Evolutionary conservation across 2,113 vertebrate species (phyloP).

Genomic region (Lates calcarifer): DNA sequence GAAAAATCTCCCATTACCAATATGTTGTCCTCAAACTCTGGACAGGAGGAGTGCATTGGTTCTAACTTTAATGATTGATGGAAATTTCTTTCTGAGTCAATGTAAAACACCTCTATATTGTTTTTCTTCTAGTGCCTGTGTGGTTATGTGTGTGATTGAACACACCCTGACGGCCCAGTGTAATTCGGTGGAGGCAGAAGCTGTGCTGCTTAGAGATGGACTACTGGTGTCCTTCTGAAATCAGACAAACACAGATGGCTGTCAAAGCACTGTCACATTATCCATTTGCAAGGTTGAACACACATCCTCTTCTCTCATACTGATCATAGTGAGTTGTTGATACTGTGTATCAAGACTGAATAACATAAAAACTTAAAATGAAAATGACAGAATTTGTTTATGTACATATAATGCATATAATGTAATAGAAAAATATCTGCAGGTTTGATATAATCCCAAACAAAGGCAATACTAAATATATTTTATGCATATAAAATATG

Average conservation of each 20-base stretch:
- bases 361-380: not conserved
- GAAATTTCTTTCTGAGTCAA: not conserved
- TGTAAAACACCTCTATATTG: not conserved
- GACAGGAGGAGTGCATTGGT: not conserved
- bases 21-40: not conserved
- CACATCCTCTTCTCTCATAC: not conserved
- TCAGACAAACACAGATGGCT: constrained; percentile 33
- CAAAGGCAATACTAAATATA: too few species aligned
- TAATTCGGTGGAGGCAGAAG: constrained; percentile 82
- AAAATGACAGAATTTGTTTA: not conserved
- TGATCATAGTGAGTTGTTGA: not conserved
- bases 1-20: not conserved
- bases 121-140: not conserved
- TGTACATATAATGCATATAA: not conserved
- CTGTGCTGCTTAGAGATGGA: constrained; percentile 87
- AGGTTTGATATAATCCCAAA: not conserved
- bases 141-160: constrained; percentile 2
- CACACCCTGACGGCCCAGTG: constrained; percentile 98
- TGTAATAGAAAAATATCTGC: not conserved
- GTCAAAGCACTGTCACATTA: not conserved
- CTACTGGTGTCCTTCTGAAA: constrained; percentile 94
- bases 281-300: not conserved
- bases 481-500: not conserved
- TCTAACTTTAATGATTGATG: not conserved
- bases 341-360: not conserved